Conservation (phyloP, 2,113 vertebrate species). For the Dascyllus trimaculatus region DNA sequence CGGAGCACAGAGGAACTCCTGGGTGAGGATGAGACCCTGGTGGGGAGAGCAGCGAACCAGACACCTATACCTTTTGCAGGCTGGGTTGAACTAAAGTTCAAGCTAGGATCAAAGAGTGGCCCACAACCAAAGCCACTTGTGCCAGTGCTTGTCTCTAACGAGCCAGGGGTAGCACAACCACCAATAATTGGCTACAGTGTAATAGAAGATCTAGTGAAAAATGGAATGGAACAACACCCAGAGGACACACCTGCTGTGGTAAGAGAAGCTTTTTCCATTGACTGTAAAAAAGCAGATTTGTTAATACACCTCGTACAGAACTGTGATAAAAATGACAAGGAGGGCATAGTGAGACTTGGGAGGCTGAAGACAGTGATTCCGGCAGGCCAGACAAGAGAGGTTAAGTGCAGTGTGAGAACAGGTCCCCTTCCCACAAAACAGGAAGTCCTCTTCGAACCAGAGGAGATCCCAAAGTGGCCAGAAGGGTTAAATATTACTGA, state of each 20-base stretch:
- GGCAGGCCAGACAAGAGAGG: not conserved
- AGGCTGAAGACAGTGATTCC: conserved; percentile 1
- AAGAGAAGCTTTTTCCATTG: conserved; percentile 17
- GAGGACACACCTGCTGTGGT: not conserved
- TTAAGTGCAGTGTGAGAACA: not conserved
- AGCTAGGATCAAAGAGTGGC: not conserved
- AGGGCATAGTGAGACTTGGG: not conserved
- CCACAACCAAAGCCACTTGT: not conserved
- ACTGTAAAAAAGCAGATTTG: conserved; percentile 11
- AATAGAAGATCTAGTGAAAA: not conserved
- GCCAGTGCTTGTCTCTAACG: not conserved
- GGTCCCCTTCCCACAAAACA: not conserved
- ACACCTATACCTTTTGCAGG: conserved; percentile 4
- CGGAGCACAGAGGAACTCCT: conserved; percentile 1
- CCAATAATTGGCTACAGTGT: conserved; percentile 22
- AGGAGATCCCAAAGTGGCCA: not conserved
- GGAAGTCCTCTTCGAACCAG: conserved; percentile 1
- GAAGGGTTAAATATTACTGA: not conserved
- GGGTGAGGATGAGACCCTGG: not conserved
- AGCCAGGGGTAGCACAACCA: conserved; percentile 15
- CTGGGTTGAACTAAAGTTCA: not conserved
- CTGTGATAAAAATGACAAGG: not conserved
- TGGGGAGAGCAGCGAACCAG: conserved; percentile 13
- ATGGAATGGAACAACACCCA: conserved; percentile 13
- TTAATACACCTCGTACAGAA: not conserved